phyloP scores from a whole-genome alignment of 2,113 vertebrate genomes.

The Gadus chalcogrammus region DNA sequence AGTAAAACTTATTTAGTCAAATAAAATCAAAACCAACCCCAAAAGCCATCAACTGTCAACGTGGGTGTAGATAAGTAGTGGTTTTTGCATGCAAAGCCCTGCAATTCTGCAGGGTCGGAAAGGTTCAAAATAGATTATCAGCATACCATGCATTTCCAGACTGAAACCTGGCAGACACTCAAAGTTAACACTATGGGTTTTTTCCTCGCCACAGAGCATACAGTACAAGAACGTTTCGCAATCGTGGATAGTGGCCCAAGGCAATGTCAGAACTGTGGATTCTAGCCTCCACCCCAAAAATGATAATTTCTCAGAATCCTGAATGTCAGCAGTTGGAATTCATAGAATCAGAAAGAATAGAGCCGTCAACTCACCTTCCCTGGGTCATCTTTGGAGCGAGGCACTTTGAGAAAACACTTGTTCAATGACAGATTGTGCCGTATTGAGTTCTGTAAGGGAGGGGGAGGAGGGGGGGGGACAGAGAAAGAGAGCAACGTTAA shows the following conservation, averaged over 20 bases:
- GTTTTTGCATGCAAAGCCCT: conserved; percentile 47
- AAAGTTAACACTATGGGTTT: conserved; percentile 57
- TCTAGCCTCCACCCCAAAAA: background rate
- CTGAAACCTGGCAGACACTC: conserved; percentile 59
- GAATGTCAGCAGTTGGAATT: conserved; percentile 82
- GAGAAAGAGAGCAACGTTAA: conserved; percentile 26
- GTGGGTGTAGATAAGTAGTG: conserved; percentile 21
- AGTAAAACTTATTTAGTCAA: too few relatives aligned
- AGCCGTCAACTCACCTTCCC: conserved; percentile 75
- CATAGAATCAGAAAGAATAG: conserved; percentile 44
- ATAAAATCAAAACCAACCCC: too few relatives aligned
- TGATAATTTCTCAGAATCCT: conserved; percentile 70
- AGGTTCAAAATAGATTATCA: conserved; percentile 59
- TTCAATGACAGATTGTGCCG: conserved; percentile 78
- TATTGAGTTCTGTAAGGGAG: conserved; percentile 69
- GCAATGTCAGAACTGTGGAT: background rate
- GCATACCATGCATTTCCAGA: conserved; percentile 62
- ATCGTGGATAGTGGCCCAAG: conserved; percentile 26
- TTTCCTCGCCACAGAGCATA: conserved; percentile 42
- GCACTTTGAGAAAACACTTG: conserved; percentile 81
- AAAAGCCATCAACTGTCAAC: too few relatives aligned
- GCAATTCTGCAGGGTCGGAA: conserved; percentile 47
- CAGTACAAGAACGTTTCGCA: conserved; percentile 24
- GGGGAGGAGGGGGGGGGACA: background rate
- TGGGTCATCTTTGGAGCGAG: conserved; percentile 78